Conservation (phyloP, 2,113 vertebrate species). For the Dipodomys spectabilis region DNA sequence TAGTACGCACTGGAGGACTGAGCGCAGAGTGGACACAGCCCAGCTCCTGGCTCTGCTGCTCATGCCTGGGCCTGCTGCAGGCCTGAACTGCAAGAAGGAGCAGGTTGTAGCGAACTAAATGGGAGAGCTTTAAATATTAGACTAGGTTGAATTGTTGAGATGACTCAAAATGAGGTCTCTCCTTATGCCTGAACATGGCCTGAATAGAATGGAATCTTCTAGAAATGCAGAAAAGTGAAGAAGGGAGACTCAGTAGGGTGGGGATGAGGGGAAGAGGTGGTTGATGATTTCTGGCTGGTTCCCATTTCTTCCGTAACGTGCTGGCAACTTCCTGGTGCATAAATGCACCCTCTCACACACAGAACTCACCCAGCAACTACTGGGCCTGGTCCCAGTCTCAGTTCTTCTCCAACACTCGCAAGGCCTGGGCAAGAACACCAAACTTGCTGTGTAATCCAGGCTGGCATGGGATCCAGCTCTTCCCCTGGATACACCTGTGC, state of each 20-base stretch:
- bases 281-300: background rate
- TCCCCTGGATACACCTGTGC: background rate
- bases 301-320: background rate
- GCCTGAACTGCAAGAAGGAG: background rate
- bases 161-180: background rate
- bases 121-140: background rate
- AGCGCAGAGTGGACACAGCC: background rate
- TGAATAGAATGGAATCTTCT: background rate
- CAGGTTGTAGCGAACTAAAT: accelerated
- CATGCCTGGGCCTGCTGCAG: background rate
- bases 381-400: background rate
- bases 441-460: too few species aligned
- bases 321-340: background rate
- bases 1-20: background rate
- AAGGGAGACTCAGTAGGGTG: background rate
- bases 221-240: background rate
- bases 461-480: background rate
- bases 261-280: background rate
- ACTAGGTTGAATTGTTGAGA: background rate
- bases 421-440: background rate
- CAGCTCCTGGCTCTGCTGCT: background rate
- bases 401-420: background rate
- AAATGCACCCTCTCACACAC: too few species aligned
- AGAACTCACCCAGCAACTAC: background rate
- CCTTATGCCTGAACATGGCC: background rate